Evolutionary conservation across 1,140 invertebrate species (phyloP).

Genomic region (Rhizoglyphus robini): DNA sequence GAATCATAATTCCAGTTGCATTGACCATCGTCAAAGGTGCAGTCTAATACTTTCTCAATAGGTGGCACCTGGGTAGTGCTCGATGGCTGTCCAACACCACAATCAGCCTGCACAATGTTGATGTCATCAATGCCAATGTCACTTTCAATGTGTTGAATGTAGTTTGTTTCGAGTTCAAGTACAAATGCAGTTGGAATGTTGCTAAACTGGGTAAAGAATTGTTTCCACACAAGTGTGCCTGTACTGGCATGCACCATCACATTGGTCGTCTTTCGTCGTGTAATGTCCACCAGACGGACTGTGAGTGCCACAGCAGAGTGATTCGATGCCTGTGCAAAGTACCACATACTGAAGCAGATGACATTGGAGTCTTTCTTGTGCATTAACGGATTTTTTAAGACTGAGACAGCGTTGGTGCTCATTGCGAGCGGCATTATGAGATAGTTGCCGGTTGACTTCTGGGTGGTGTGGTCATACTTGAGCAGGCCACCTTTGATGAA

Average conservation of each 20-base stretch:
- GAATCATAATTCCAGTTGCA: background rate
- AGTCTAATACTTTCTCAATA: background rate
- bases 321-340: background rate
- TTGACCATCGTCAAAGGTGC: background rate
- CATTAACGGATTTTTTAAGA: background rate
- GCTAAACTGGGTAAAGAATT: background rate
- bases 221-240: background rate
- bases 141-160: background rate
- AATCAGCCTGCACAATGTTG: background rate
- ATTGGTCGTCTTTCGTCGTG: background rate
- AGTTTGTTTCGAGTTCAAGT: background rate
- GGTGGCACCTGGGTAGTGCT: background rate
- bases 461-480: background rate
- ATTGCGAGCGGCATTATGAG: background rate
- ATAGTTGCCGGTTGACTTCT: background rate
- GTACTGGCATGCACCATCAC: background rate
- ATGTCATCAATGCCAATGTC: conserved; percentile 15
- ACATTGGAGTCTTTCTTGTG: background rate
- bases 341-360: background rate
- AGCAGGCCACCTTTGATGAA: background rate
- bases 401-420: background rate
- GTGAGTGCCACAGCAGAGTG: background rate
- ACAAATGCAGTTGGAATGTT: background rate
- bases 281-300: background rate
- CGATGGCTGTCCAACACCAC: background rate